phyloP scores from a whole-genome alignment of 2,113 vertebrate genomes.

The Spermophilus dauricus region DNA sequence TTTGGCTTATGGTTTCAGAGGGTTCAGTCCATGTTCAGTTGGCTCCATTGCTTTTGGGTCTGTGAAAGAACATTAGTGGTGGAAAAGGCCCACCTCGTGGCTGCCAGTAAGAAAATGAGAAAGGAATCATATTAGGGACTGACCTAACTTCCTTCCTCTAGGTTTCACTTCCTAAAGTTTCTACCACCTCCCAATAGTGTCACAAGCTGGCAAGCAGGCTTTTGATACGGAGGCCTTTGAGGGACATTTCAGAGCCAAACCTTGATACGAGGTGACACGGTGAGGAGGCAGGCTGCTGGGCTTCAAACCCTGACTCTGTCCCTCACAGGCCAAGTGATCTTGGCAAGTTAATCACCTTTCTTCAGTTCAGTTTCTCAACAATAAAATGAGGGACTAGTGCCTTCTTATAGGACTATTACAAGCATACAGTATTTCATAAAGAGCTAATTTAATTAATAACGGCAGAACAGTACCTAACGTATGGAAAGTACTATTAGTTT shows the following conservation, averaged over 20 bases:
- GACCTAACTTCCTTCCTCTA: neutral
- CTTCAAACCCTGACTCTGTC: neutral
- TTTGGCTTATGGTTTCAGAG: neutral
- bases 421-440: slow-evolving; percentile 16
- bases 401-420: neutral
- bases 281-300: neutral
- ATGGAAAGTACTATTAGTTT: neutral
- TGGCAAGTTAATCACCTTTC: neutral
- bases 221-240: neutral
- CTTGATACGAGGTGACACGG: neutral
- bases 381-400: neutral
- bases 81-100: neutral
- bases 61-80: neutral
- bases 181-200: neutral
- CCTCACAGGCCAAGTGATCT: neutral
- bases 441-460: neutral
- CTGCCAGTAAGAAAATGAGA: neutral
- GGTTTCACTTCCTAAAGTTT: neutral
- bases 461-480: neutral
- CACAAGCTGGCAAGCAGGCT: neutral
- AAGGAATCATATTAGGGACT: no score
- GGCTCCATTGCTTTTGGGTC: neutral
- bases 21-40: neutral
- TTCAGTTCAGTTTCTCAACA: neutral
- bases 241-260: neutral